phyloP scores from a whole-genome alignment of 2,113 vertebrate genomes.

The Lophura nycthemera region DNA sequence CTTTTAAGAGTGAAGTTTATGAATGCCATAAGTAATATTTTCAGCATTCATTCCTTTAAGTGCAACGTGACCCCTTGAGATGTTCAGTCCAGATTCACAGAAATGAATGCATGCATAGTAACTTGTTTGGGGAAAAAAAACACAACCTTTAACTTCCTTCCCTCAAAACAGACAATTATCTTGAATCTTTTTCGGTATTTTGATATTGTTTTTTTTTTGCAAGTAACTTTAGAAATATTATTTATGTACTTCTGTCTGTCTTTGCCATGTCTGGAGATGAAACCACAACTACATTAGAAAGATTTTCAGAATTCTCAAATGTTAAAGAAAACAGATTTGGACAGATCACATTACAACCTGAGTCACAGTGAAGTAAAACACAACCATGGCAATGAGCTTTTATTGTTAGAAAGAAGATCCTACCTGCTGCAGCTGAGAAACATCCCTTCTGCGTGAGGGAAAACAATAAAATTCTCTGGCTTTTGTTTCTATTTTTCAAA shows the following conservation, averaged over 20 bases:
- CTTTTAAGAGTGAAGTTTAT: neutral
- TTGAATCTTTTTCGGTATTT: neutral
- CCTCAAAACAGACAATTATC: neutral
- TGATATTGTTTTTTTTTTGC: neutral
- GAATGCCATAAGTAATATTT: neutral
- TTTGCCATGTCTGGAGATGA: neutral
- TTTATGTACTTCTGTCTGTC: neutral
- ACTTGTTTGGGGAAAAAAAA: neutral
- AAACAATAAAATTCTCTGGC: neutral
- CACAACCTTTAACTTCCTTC: neutral
- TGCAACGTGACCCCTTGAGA: neutral
- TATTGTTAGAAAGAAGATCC: slow-evolving; percentile 17
- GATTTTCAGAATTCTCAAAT: neutral
- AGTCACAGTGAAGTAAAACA: slow-evolving; percentile 39
- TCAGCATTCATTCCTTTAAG: neutral
- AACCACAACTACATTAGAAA: neutral
- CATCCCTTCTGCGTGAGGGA: neutral
- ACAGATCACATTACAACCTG: neutral
- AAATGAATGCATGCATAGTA: neutral
- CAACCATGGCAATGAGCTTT: slow-evolving; percentile 21
- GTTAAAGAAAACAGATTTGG: slow-evolving; percentile 10
- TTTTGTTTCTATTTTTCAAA: slow-evolving; percentile 41
- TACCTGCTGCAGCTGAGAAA: slow-evolving; percentile 26
- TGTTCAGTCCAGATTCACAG: neutral
- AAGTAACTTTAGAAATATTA: neutral